phyloP scores from a whole-genome alignment of 2,888 invertebrate species.

The Ditylenchus weischeri region DNA sequence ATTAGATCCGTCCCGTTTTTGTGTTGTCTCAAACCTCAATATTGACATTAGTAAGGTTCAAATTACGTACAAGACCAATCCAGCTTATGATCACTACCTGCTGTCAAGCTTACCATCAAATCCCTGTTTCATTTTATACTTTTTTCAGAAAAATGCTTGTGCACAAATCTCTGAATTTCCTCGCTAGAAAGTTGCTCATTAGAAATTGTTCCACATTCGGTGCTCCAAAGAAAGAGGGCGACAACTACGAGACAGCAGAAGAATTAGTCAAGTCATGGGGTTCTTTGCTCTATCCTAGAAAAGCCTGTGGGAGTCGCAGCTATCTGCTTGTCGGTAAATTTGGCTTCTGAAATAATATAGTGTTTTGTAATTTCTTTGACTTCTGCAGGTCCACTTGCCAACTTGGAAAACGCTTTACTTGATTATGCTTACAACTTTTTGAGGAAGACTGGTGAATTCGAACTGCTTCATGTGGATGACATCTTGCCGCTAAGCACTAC shows the following conservation, averaged over 20 bases:
- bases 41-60: too few relatives aligned
- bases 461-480: slow-evolving; percentile 40
- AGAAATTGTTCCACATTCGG: slow-evolving; percentile 3
- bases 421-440: slow-evolving; percentile 23
- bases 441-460: slow-evolving; percentile 17
- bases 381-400: slow-evolving; percentile 25
- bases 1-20: too few relatives aligned
- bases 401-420: slow-evolving; percentile 34
- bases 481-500: slow-evolving; percentile 38
- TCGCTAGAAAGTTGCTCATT: not conserved
- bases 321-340: slow-evolving; percentile 46
- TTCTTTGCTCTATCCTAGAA: slow-evolving; percentile 46
- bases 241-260: slow-evolving; percentile 35
- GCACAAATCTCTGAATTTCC: not conserved
- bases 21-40: too few relatives aligned
- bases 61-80: too few relatives aligned
- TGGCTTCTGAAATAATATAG: not conserved
- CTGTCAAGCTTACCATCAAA: too few relatives aligned
- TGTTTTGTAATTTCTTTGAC: not conserved
- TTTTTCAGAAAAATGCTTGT: not conserved
- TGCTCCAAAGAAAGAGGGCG: slow-evolving; percentile 2
- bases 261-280: slow-evolving; percentile 49
- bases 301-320: slow-evolving; percentile 48
- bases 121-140: too few relatives aligned
- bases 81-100: too few relatives aligned